phyloP scores from a whole-genome alignment of 2,888 invertebrate species.

The Spisula solida region DNA sequence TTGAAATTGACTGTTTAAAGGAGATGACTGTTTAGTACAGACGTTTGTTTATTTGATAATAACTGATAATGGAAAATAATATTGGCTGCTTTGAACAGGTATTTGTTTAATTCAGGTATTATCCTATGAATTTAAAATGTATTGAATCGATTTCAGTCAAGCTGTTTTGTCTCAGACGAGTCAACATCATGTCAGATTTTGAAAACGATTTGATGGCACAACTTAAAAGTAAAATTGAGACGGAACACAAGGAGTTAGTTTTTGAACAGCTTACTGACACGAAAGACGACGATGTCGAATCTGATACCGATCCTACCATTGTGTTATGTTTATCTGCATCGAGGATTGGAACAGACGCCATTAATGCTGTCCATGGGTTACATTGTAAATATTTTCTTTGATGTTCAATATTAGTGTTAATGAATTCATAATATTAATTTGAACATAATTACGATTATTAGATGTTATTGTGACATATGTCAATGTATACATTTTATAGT shows the following conservation, averaged over 20 bases:
- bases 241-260: background rate
- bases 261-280: background rate
- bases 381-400: background rate
- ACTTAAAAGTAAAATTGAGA: conserved; percentile 6
- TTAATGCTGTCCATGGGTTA: background rate
- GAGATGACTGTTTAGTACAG: too few species aligned
- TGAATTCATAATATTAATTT: background rate
- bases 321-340: background rate
- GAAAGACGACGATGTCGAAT: background rate
- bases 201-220: conserved; percentile 4
- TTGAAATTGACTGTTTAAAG: too few species aligned
- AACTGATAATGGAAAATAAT: too few species aligned
- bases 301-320: conserved; percentile 11
- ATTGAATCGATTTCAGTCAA: conserved; percentile 15
- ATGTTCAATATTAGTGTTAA: too few species aligned
- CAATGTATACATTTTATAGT: background rate
- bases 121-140: background rate
- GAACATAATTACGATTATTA: background rate
- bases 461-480: too few species aligned
- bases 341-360: background rate
- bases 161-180: background rate
- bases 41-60: too few species aligned
- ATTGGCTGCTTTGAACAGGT: too few species aligned
- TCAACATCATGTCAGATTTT: background rate
- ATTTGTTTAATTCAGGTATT: too few species aligned